Conservation (phyloP, 1,140 invertebrate genomes). For the Drosophila cardini region DNA sequence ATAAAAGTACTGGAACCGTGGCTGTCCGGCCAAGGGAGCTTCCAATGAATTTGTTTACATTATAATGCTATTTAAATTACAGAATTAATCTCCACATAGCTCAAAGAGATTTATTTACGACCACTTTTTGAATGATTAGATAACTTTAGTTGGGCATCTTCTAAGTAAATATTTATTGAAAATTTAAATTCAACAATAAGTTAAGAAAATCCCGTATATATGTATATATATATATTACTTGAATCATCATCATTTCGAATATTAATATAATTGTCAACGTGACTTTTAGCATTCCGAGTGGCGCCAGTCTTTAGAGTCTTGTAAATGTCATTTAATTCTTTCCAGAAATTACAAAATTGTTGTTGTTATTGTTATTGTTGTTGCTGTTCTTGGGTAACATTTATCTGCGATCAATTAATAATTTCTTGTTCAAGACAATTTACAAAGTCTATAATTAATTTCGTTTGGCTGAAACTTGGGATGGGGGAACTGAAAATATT, state of each 20-base stretch:
- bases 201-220: not conserved
- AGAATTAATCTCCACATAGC: too few relatives aligned
- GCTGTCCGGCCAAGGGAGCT: too few relatives aligned
- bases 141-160: not conserved
- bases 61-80: too few relatives aligned
- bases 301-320: constrained; percentile 34
- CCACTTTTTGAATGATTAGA: not conserved
- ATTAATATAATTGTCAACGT: not conserved
- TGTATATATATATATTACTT: not conserved
- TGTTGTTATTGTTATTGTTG: constrained; percentile 11
- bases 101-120: not conserved
- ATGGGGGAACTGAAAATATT: constrained; percentile 6
- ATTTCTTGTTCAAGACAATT: constrained; percentile 66
- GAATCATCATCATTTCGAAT: not conserved
- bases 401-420: constrained; percentile 66
- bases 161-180: not conserved
- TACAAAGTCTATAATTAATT: constrained; percentile 75
- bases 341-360: constrained; percentile 23
- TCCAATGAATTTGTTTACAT: too few relatives aligned
- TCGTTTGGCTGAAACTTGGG: constrained; percentile 26
- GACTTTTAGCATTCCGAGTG: constrained; percentile 24
- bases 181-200: not conserved
- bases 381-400: constrained; percentile 33
- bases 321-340: constrained; percentile 40
- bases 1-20: too few relatives aligned